Percentiles rank a stretch among this genome's conserved stretches.
Conservation (phyloP, 2,797 vertebrate species). For the Sebastes itinus region DNA sequence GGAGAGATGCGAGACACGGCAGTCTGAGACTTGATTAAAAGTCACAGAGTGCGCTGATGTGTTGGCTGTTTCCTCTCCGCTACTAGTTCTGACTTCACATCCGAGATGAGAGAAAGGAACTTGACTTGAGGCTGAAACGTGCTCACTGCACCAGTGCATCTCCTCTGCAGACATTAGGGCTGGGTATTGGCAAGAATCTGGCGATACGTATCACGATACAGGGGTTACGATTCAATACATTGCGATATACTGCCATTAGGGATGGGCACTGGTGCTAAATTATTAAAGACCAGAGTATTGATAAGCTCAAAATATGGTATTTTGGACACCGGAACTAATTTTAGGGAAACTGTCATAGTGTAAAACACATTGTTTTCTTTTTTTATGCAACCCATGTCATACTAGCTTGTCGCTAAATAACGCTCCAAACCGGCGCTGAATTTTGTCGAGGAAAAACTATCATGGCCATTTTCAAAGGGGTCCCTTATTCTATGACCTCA, state of each 20-base stretch:
- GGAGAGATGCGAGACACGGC: conserved; percentile 39
- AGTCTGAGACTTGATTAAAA: conserved; percentile 63
- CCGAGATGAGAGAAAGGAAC: conserved; percentile 25
- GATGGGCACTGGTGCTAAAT: no score
- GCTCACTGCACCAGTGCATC: conserved; percentile 20
- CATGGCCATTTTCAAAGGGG: fast-evolving
- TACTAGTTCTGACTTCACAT: conserved; percentile 25
- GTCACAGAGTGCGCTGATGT: conserved; percentile 39
- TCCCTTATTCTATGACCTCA: fast-evolving
- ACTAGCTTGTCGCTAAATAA: no score
- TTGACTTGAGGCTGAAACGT: conserved; percentile 32
- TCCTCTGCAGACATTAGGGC: conserved; percentile 20
- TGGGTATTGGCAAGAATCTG: background rate
- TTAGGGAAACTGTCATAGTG: no score
- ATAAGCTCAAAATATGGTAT: no score
- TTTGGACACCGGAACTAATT: no score
- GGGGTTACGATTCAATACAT: no score
- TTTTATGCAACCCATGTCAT: no score
- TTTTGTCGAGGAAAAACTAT: no score
- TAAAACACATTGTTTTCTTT: no score
- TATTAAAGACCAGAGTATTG: no score
- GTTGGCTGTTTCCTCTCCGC: conserved; percentile 15
- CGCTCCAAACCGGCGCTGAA: fast-evolving
- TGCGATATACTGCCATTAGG: no score
- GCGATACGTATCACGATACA: no score